Evolutionary conservation across 1,140 invertebrate species (phyloP).

Genomic region (Charaxes varanes): DNA sequence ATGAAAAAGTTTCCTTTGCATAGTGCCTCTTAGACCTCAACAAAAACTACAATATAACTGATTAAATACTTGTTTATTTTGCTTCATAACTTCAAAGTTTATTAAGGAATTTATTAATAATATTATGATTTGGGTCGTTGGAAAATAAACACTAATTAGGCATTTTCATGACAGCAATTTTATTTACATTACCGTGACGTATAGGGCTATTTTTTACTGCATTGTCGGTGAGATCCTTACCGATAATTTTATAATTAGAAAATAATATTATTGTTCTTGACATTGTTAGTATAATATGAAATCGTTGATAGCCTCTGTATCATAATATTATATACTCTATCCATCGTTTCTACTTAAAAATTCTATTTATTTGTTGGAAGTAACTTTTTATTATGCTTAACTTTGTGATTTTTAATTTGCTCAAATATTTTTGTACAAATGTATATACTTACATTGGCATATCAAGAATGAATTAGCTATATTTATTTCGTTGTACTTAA

Average conservation of each 20-base stretch:
- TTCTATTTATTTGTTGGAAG: constrained; percentile 19
- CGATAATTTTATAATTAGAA: constrained; percentile 14
- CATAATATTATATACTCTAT: constrained; percentile 9
- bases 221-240: constrained; percentile 6
- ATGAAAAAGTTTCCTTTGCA: no score
- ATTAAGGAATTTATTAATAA: no score
- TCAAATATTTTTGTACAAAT: constrained; percentile 41
- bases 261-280: constrained; percentile 36
- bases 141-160: no score
- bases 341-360: constrained; percentile 25
- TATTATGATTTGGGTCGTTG: no score
- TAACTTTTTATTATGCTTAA: constrained; percentile 13
- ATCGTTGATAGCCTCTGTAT: constrained; percentile 19
- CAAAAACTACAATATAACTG: no score
- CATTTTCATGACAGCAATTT: no score
- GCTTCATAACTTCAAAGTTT: no score
- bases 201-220: no score
- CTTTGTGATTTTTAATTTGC: constrained; percentile 26
- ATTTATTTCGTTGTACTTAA: background rate
- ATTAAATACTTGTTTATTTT: no score
- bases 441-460: constrained; percentile 61
- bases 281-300: constrained; percentile 36
- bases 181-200: no score
- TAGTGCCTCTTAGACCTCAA: no score
- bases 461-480: constrained; percentile 37